Percentiles rank a stretch among this genome's conserved stretches.
Evolutionary conservation across 2,888 invertebrate species (phyloP).

Genomic region (Hermaeophaga mercurialis): DNA sequence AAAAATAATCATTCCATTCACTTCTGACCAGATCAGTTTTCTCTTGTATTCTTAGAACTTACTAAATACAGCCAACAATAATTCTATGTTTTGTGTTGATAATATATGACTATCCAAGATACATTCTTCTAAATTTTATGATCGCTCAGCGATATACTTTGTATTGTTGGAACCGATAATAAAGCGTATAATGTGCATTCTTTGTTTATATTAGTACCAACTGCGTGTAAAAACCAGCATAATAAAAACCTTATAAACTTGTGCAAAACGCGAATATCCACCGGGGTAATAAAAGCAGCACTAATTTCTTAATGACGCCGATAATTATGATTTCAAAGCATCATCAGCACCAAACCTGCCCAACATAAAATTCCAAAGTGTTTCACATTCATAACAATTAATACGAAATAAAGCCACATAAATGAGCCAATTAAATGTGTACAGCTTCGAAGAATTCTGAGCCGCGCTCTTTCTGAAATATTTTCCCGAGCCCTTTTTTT

Average conservation of each 20-base stretch:
- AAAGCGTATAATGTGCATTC: neutral
- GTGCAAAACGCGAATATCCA: conserved; percentile 3
- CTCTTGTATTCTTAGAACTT: no score
- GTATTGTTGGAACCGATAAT: neutral
- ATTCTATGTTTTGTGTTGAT: no score
- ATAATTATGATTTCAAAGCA: conserved; percentile 21
- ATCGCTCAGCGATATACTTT: neutral
- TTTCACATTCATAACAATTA: conserved; percentile 30
- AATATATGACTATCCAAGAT: no score
- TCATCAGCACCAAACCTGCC: conserved; percentile 21
- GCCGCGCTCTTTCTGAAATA: conserved; percentile 14
- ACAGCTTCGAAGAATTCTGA: conserved; percentile 25
- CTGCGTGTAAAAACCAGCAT: conserved; percentile 1
- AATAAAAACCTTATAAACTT: conserved; percentile 16
- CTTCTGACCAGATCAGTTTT: no score
- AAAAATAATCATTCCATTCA: no score
- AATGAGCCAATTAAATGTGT: conserved; percentile 32
- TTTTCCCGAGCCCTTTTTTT: conserved; percentile 15
- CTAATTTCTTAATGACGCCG: conserved; percentile 22
- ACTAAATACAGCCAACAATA: no score
- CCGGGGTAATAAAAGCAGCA: conserved; percentile 4
- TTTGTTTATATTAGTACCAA: neutral
- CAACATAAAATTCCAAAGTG: conserved; percentile 25
- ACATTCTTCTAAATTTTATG: neutral
- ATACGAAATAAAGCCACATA: conserved; percentile 27